Conservation (phyloP, 2,888 invertebrate genomes). For the Escarpia spicata region DNA sequence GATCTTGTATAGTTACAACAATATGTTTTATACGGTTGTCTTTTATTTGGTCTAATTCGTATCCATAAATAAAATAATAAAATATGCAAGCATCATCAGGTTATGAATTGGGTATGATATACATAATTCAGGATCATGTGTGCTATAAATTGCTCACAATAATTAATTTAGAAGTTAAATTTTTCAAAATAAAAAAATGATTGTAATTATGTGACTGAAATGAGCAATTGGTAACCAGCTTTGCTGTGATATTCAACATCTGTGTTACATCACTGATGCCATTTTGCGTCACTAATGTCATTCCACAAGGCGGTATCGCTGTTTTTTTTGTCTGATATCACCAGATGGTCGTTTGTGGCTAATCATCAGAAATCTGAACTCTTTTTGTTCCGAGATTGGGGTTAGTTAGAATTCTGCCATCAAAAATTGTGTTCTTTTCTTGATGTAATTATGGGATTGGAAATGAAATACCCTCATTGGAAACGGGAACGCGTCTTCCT, state of each 20-base stretch:
- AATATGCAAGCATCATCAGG: too few species aligned
- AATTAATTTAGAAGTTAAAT: too few species aligned
- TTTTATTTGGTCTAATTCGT: too few species aligned
- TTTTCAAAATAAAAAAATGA: too few species aligned
- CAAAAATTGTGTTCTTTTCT: background rate
- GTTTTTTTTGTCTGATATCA: background rate
- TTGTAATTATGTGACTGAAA: too few species aligned
- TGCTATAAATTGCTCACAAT: too few species aligned
- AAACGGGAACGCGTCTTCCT: background rate
- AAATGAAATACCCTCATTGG: background rate
- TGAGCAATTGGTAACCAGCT: too few species aligned
- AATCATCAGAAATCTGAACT: background rate
- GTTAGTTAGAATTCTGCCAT: background rate
- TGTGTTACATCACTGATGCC: background rate
- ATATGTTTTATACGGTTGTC: too few species aligned
- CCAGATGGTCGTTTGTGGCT: background rate
- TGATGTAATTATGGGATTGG: background rate
- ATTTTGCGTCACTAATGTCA: slow-evolving; percentile 1
- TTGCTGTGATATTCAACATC: background rate
- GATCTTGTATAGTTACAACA: too few species aligned
- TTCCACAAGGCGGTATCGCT: background rate
- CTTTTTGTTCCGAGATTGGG: background rate
- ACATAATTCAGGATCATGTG: too few species aligned
- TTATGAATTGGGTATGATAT: too few species aligned
- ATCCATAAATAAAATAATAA: too few species aligned